Evolutionary conservation across 2,113 vertebrate genomes (phyloP).

Genomic region (Nycticryphes semicollaris): DNA sequence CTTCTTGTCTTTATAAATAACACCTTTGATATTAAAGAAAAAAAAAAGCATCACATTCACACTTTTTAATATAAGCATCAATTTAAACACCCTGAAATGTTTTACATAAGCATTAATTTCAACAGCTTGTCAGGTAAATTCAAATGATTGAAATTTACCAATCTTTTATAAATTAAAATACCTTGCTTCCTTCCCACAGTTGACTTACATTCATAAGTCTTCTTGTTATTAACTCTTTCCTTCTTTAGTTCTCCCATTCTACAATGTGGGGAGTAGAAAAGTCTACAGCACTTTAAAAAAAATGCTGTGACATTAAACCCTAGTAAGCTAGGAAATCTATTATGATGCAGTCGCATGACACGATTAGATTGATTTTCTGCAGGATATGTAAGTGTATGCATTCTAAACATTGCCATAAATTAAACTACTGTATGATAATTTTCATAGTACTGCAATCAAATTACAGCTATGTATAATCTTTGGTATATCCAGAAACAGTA

Average conservation of each 20-base stretch:
- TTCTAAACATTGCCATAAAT: neutral
- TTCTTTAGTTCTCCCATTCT: neutral
- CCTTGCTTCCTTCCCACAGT: neutral
- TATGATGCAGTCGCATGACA: neutral
- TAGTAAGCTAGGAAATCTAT: neutral
- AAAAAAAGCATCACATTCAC: neutral
- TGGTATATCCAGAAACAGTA: neutral
- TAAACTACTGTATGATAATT: neutral
- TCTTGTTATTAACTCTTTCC: neutral
- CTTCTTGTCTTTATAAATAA: neutral
- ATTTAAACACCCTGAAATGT: neutral
- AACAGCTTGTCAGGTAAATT: neutral
- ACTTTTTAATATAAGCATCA: neutral
- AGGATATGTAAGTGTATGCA: neutral
- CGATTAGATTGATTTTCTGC: neutral
- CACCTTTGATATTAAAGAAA: neutral
- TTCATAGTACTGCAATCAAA: neutral
- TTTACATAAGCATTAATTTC: neutral
- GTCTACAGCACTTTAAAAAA: neutral
- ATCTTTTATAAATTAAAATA: neutral
- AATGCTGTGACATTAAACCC: neutral
- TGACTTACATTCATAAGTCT: neutral
- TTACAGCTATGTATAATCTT: neutral
- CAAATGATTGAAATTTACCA: neutral
- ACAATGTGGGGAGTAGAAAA: fast-evolving